Base-by-base conservation (phyloP, 2,888 invertebrate genomes). In the Drosophila nr. fundita region DNA sequence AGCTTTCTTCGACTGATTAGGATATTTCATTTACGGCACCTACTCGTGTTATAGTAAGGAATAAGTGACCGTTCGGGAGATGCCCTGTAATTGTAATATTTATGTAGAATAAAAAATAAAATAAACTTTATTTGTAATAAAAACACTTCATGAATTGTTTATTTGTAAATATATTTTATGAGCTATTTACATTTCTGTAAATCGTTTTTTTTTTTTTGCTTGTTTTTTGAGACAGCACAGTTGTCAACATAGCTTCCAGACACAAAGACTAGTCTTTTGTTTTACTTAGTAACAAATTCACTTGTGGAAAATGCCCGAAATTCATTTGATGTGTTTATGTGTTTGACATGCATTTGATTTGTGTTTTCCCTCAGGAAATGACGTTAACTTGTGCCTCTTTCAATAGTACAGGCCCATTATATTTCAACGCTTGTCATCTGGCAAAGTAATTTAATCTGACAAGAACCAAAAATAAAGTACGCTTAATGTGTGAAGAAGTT, bases 361-460 rank as follows among this genome's bases (percentile, higher is more conserved):
- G 73, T 68, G 60, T 71, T 72, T 57, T 59, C 67, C 42, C 52
- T 29, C 13, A 40, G 70, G 64, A 58, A 63, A 50, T 57, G 65
- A 71, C 78, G 54, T 83, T 68, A 71, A 81, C 83, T 88, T 81
- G 57, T 52, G 55, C 52, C 53, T 50, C 52, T 68, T 29, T 29
- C 40, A 65, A 57, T 76, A 57, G 50, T 50, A 55, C 48, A 60
- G 49, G 57, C 40, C n/a, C 34, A 52, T 68, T 60, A 54, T 67
- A 74, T 79, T 69, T 77, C 86, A 71, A 15, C 80, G 77, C 40
- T 45, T 77, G 81, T 77, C 87, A 72, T 61, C 66, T 68, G 74
- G 70, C 65, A 78, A 76, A 76, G 89, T 89, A 84, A 87, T 87
- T 87, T 89, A 89, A 90, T 87, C 89, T 87, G 89, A 87, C 90